Conservation (phyloP, 2,797 vertebrate species). For the Myotis planiceps region DNA sequence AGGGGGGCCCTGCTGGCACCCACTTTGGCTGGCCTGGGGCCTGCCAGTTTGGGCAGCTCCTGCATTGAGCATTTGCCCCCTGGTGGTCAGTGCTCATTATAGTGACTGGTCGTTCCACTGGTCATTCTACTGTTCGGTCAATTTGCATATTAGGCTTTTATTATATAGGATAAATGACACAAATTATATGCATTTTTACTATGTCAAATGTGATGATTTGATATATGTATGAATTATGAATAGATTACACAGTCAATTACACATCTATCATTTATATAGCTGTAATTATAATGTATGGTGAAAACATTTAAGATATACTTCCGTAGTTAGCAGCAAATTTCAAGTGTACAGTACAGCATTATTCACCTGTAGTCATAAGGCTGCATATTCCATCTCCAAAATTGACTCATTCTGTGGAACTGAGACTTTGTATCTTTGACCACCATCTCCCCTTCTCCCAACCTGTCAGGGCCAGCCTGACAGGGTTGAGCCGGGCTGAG, state of each 20-base stretch:
- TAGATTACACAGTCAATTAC: background rate
- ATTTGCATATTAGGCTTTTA: too few species aligned
- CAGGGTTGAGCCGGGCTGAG: too few species aligned
- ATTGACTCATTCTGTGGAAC: background rate
- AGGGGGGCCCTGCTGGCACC: too few species aligned
- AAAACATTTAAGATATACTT: background rate
- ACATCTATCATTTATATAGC: background rate
- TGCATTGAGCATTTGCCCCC: too few species aligned
- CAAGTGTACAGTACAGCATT: background rate
- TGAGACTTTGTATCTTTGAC: background rate
- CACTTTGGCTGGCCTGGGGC: too few species aligned
- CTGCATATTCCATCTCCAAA: background rate
- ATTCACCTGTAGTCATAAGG: background rate
- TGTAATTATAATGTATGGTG: background rate
- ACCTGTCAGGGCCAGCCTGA: too few species aligned
- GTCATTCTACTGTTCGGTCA: too few species aligned
- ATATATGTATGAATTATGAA: background rate
- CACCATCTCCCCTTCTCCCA: background rate
- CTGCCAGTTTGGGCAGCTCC: too few species aligned
- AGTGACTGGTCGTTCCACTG: too few species aligned
- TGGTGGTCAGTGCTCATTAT: too few species aligned
- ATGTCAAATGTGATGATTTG: background rate
- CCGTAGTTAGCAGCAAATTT: background rate
- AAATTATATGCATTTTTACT: background rate
- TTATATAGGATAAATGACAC: background rate